phyloP scores from a whole-genome alignment of 64 coral and sea anemone genomes.

The Pocillopora damicornis region DNA sequence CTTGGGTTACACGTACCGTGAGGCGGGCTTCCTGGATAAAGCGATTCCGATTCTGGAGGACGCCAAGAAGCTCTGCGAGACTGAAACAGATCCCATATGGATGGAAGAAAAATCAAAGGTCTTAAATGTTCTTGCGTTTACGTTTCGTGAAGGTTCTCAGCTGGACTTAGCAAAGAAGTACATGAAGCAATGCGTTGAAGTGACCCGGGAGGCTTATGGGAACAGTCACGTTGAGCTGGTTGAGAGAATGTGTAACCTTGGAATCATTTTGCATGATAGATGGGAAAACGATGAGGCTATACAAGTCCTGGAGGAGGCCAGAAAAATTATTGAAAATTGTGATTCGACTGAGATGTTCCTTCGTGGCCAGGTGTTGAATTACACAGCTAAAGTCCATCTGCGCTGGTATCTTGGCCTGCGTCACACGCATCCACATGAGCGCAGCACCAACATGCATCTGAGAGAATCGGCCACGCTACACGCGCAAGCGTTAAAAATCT shows the following conservation, averaged over 20 bases:
- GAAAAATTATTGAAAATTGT: constrained; percentile 38
- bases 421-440: constrained; percentile 9
- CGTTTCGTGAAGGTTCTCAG: constrained; percentile 69
- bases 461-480: constrained; percentile 49
- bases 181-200: constrained; percentile 59
- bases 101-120: constrained; percentile 44
- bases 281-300: constrained; percentile 78
- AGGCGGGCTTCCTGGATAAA: constrained; percentile 59
- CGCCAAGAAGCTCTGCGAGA: constrained; percentile 48
- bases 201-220: constrained; percentile 58
- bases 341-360: constrained; percentile 25
- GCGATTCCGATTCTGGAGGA: constrained; percentile 67
- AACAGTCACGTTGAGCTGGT: constrained; percentile 35
- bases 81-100: constrained; percentile 26
- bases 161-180: constrained; percentile 71
- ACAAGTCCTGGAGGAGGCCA: constrained; percentile 57
- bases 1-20: constrained; percentile 77
- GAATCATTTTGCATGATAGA: constrained; percentile 71
- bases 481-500: constrained; percentile 69
- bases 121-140: constrained; percentile 59
- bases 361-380: constrained; percentile 65
- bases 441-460: constrained; percentile 30
- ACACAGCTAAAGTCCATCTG: constrained; percentile 79
- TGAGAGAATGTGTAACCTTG: constrained; percentile 78
- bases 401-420: constrained; percentile 61